These are phyloP conservation scores for Macaria liturata DNA, from an alignment of 2,888 invertebrate species.

Conservation along the genomic window DNA sequence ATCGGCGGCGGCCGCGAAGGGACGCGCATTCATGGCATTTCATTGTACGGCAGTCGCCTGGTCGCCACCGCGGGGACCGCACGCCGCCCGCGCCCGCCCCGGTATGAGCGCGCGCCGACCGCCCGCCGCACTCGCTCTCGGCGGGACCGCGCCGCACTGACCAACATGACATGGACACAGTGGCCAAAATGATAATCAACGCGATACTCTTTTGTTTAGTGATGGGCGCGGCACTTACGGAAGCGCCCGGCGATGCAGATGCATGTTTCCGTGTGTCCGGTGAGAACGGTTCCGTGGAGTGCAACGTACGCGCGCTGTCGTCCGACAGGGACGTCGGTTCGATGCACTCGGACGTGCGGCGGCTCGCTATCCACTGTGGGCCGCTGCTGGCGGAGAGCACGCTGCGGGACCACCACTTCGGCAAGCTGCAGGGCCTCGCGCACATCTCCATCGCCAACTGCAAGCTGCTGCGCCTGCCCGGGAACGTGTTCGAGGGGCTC, in stretches of 20 bases:
- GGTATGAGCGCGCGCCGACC: slow-evolving; percentile 58
- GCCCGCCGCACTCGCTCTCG: slow-evolving; percentile 44
- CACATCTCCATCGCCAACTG: slow-evolving; percentile 90
- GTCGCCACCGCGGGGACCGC: slow-evolving; percentile 71
- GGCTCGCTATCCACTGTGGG: slow-evolving; percentile 89
- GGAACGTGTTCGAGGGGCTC: slow-evolving; percentile 91
- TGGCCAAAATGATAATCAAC: slow-evolving; percentile 80
- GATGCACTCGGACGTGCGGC: slow-evolving; percentile 87
- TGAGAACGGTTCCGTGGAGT: slow-evolving; percentile 74
- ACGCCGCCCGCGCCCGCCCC: slow-evolving; percentile 51
- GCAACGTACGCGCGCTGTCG: slow-evolving; percentile 88
- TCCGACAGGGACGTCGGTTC: slow-evolving; percentile 86
- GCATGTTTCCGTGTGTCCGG: slow-evolving; percentile 72
- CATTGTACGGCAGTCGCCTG: slow-evolving; percentile 77
- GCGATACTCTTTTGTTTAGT: slow-evolving; percentile 80
- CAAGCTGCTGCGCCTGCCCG: slow-evolving; percentile 90
- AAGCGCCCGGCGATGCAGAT: slow-evolving; percentile 75
- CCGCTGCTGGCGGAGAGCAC: slow-evolving; percentile 85
- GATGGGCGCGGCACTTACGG: slow-evolving; percentile 80
- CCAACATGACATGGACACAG: slow-evolving; percentile 79
- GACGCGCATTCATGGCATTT: slow-evolving; percentile 72
- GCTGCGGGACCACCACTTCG: slow-evolving; percentile 88
- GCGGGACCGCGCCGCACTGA: slow-evolving; percentile 44
- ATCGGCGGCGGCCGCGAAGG: slow-evolving; percentile 48
- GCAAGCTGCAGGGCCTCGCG: slow-evolving; percentile 89